These are phyloP conservation scores for Bactericera cockerelli DNA, from an alignment of 1,140 invertebrate species.

Conservation along the genomic window DNA sequence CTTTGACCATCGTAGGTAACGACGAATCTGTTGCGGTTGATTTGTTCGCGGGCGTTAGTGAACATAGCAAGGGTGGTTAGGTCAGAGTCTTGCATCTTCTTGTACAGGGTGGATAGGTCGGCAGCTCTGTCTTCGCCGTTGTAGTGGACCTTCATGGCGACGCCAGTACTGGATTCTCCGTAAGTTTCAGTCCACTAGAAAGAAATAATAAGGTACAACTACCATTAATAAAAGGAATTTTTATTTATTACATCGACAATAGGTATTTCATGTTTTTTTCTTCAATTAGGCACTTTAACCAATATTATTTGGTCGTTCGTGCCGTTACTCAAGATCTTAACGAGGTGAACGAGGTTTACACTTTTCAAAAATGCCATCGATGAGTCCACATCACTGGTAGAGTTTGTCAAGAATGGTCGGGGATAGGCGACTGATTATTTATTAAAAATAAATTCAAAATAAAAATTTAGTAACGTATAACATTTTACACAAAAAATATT, in stretches of 20 bases:
- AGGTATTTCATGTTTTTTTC: not conserved
- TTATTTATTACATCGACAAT: not conserved
- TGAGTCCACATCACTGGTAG: too few relatives aligned
- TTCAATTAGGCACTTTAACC: not conserved
- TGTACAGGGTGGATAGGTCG: slow-evolving; percentile 19
- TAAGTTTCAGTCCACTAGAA: slow-evolving; percentile 13
- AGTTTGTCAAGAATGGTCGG: too few relatives aligned
- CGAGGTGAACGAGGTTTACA: too few relatives aligned
- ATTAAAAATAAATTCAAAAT: too few relatives aligned
- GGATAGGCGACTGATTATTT: too few relatives aligned
- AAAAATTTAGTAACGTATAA: too few relatives aligned
- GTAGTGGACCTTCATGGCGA: slow-evolving; percentile 32
- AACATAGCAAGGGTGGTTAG: not conserved
- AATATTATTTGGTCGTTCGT: too few relatives aligned
- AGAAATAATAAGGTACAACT: slow-evolving; percentile 4
- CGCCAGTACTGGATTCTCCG: slow-evolving; percentile 27
- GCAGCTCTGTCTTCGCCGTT: slow-evolving; percentile 30
- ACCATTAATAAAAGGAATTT: slow-evolving; percentile 3
- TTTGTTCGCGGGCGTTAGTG: not conserved
- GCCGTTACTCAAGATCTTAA: too few relatives aligned
- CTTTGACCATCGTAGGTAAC: slow-evolving; percentile 21
- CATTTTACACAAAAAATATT: too few relatives aligned
- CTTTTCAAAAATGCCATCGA: too few relatives aligned
- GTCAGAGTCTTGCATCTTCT: slow-evolving; percentile 4
- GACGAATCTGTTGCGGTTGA: slow-evolving; percentile 19